These are phyloP conservation scores for Artibeus jamaicensis DNA, from an alignment of 2,797 vertebrate genomes.

Conservation along the genomic window DNA sequence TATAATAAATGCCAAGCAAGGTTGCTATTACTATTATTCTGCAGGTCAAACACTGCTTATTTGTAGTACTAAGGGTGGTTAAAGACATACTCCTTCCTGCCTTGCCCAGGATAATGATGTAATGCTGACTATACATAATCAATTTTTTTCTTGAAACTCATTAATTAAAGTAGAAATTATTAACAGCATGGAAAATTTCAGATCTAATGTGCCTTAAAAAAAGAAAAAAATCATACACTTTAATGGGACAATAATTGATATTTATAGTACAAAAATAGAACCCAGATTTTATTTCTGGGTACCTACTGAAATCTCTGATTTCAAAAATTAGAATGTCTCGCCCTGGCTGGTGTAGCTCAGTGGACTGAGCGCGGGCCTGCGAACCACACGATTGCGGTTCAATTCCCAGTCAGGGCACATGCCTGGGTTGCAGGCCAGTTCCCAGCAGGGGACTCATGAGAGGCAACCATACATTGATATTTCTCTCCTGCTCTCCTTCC, in stretches of 20 bases:
- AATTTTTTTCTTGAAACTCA: neutral
- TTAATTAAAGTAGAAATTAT: neutral
- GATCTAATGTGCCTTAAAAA: neutral
- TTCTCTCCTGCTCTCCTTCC: too few relatives aligned
- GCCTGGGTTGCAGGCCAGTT: too few relatives aligned
- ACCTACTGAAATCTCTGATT: neutral
- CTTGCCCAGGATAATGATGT: neutral
- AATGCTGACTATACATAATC: neutral
- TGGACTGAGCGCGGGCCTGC: too few relatives aligned
- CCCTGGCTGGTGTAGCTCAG: too few relatives aligned
- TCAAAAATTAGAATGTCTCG: neutral
- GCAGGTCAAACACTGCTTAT: neutral
- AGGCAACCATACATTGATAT: too few relatives aligned
- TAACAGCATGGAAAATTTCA: neutral
- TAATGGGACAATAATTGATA: neutral
- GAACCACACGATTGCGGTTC: too few relatives aligned
- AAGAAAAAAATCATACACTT: neutral
- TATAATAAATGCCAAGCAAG: neutral
- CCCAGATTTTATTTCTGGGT: neutral
- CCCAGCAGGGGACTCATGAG: too few relatives aligned
- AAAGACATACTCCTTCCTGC: neutral
- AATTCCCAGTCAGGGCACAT: too few relatives aligned
- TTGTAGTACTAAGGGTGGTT: neutral
- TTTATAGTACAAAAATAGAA: neutral
- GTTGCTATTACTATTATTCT: neutral